Percentiles rank a stretch among this genome's conserved stretches.
phyloP scores from a whole-genome alignment of 1,140 invertebrate genomes.

The Polypedilum pembai region DNA sequence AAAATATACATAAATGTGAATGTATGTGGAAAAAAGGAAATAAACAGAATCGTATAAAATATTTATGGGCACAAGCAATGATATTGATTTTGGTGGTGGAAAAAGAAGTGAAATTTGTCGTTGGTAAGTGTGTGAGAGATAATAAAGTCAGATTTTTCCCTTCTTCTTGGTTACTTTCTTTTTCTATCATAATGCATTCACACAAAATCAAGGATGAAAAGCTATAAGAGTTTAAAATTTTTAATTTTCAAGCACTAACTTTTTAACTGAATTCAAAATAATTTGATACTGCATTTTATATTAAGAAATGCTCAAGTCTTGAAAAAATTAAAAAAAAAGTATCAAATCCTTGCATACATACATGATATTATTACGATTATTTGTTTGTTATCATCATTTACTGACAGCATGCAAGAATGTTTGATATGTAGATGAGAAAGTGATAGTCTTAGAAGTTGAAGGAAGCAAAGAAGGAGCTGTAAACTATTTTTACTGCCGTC shows the following conservation, averaged over 20 bases:
- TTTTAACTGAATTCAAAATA: too few relatives aligned
- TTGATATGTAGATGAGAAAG: neutral
- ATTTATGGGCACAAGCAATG: neutral
- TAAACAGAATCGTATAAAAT: slow-evolving; percentile 19
- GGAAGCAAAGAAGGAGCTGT: neutral
- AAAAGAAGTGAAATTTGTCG: neutral
- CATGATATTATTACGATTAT: neutral
- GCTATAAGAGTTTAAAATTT: too few relatives aligned
- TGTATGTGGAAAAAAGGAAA: slow-evolving; percentile 7
- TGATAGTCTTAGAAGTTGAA: neutral
- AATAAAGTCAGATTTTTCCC: neutral
- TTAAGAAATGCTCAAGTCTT: too few relatives aligned
- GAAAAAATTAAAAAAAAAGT: neutral
- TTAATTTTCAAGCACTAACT: too few relatives aligned
- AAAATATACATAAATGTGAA: neutral
- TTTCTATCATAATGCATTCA: neutral
- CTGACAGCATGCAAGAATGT: neutral
- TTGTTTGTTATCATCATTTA: neutral
- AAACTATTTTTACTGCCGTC: slow-evolving; percentile 12
- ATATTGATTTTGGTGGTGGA: neutral
- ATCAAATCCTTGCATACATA: neutral
- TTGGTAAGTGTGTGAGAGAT: neutral
- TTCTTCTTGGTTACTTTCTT: neutral
- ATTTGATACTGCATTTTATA: too few relatives aligned
- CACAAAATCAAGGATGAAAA: neutral